Conservation (phyloP, 2,797 vertebrate genomes). For the Myotis vivesi region DNA sequence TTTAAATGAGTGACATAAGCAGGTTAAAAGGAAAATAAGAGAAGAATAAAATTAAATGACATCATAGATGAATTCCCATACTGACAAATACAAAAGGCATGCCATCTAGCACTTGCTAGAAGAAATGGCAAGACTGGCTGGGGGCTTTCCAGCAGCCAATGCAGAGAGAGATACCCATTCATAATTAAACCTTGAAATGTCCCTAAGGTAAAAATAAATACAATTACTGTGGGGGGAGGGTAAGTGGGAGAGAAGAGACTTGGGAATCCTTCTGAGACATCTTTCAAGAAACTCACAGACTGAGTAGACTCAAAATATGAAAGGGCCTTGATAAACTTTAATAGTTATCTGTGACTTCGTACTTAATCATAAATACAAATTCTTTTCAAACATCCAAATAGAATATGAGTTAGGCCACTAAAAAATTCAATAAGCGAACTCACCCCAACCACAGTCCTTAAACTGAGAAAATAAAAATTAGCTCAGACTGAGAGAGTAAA, state of each 20-base stretch:
- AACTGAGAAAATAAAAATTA: slow-evolving; percentile 16
- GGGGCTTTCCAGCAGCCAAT: background rate
- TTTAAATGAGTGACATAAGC: background rate
- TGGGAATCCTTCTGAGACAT: background rate
- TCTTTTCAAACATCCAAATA: background rate
- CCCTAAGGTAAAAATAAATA: background rate
- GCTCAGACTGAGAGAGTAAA: background rate
- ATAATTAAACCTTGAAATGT: background rate
- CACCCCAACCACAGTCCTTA: background rate
- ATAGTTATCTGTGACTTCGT: background rate
- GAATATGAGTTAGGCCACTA: background rate
- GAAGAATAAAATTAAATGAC: background rate
- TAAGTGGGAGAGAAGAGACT: background rate
- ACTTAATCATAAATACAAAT: background rate
- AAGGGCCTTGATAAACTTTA: background rate
- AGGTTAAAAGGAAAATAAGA: background rate
- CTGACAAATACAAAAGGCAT: background rate
- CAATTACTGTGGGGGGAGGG: background rate
- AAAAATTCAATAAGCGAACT: background rate
- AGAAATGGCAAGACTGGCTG: background rate
- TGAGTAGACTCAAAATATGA: background rate
- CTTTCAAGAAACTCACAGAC: background rate
- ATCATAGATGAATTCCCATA: background rate
- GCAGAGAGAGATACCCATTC: background rate
- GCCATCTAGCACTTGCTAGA: background rate